Evolutionary conservation across 2,113 vertebrate species (phyloP).

Genomic region (Deroptyus accipitrinus): DNA sequence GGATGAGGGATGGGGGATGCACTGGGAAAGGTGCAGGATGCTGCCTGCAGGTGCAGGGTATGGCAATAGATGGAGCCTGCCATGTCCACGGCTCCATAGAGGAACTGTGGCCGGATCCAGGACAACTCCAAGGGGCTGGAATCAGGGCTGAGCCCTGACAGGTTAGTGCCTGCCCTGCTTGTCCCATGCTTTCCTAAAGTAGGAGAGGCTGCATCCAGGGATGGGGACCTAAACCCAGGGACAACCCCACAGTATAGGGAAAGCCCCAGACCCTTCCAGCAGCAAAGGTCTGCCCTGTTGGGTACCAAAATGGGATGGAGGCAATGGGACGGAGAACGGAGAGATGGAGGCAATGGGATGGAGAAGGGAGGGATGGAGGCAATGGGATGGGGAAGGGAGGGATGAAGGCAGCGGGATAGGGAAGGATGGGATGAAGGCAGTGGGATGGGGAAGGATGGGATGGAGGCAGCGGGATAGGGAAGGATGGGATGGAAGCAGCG

Average conservation of each 20-base stretch:
- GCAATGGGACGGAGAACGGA: too few relatives aligned
- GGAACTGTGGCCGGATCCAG: neutral
- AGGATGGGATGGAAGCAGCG: too few relatives aligned
- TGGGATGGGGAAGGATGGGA: too few relatives aligned
- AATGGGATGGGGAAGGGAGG: too few relatives aligned
- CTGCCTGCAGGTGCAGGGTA: neutral
- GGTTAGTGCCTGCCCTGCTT: neutral
- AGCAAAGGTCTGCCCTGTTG: neutral
- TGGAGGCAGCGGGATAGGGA: too few relatives aligned
- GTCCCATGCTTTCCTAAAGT: neutral
- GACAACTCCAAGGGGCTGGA: neutral
- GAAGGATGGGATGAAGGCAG: too few relatives aligned
- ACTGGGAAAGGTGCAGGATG: neutral
- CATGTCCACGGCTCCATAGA: neutral
- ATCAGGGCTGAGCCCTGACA: neutral
- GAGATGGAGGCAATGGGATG: too few relatives aligned
- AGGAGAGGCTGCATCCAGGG: neutral
- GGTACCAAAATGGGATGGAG: neutral
- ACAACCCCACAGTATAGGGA: neutral
- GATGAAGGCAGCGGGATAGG: too few relatives aligned
- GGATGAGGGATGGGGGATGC: neutral
- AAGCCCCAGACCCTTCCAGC: neutral
- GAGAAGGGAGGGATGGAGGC: too few relatives aligned
- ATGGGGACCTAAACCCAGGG: neutral
- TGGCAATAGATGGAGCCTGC: neutral